phyloP scores from a whole-genome alignment of 2,888 invertebrate species.

The Chrysolina haemoptera region DNA sequence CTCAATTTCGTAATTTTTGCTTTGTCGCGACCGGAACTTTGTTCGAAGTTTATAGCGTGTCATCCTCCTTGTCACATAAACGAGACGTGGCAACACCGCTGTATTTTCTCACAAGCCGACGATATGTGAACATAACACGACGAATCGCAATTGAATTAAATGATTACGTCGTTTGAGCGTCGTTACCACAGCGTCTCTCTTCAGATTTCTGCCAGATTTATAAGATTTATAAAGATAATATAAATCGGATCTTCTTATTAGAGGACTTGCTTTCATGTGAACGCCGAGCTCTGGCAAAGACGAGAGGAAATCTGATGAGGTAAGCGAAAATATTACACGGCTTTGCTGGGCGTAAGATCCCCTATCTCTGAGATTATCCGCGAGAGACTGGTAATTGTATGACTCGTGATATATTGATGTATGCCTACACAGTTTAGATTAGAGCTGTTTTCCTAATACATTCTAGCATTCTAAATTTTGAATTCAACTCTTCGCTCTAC shows the following conservation, averaged over 20 bases:
- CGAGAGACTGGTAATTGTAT: not conserved
- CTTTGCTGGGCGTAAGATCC: not conserved
- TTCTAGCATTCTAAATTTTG: too few species aligned
- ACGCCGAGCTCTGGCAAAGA: conserved; percentile 12
- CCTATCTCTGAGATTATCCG: not conserved
- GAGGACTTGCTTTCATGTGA: conserved; percentile 37
- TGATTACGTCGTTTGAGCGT: conserved; percentile 62
- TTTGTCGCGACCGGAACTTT: too few species aligned
- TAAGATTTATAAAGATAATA: conserved; percentile 56
- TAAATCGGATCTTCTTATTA: conserved; percentile 56
- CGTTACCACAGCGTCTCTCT: conserved; percentile 54
- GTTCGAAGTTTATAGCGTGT: not conserved
- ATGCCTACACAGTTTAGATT: too few species aligned
- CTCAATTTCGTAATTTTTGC: too few species aligned
- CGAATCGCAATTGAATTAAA: conserved; percentile 64
- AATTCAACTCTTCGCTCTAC: too few species aligned
- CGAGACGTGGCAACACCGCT: conserved; percentile 26
- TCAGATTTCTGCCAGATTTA: conserved; percentile 57
- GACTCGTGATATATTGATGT: not conserved
- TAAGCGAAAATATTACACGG: conserved; percentile 34
- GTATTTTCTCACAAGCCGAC: conserved; percentile 56
- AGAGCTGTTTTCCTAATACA: too few species aligned
- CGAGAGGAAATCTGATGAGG: conserved; percentile 29
- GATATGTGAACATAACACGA: conserved; percentile 65
- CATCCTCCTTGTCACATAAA: not conserved